Conservation (phyloP, 2,888 invertebrate species). For the Melitaea athalia region DNA sequence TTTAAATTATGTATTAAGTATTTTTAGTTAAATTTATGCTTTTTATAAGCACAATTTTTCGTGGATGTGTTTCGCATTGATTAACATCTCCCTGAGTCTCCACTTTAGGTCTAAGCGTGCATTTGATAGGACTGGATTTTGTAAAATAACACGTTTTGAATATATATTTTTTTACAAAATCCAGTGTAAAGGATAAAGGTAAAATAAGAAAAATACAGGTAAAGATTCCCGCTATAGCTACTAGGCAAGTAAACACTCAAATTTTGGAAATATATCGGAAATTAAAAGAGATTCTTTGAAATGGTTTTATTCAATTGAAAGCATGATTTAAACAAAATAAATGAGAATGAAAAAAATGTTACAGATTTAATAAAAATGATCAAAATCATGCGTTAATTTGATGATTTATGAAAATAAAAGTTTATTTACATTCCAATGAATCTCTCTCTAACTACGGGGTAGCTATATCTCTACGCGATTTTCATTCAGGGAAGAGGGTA, state of each 20-base stretch:
- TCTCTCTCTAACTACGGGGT: constrained; percentile 75
- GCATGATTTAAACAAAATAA: constrained; percentile 24
- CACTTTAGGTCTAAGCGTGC: constrained; percentile 75
- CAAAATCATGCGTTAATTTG: constrained; percentile 36
- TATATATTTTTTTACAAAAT: constrained; percentile 59
- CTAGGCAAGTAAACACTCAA: constrained; percentile 79
- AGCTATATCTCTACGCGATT: constrained; percentile 66
- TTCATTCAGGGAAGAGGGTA: constrained; percentile 66
- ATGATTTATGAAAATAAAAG: constrained; percentile 9
- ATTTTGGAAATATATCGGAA: constrained; percentile 50
- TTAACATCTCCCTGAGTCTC: constrained; percentile 62
- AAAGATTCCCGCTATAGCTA: constrained; percentile 79
- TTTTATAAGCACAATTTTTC: neutral
- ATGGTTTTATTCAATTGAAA: constrained; percentile 44
- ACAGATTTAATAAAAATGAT: constrained; percentile 1
- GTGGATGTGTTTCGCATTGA: constrained; percentile 34
- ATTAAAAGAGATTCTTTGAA: constrained; percentile 73
- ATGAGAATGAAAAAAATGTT: constrained; percentile 14
- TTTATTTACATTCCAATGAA: constrained; percentile 67
- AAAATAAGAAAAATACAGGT: constrained; percentile 63
- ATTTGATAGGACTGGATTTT: constrained; percentile 62
- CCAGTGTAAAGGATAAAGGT: constrained; percentile 68
- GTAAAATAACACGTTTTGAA: constrained; percentile 47
- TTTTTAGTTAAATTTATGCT: neutral
- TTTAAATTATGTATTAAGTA: too few species aligned